These are phyloP conservation scores for Cephus spinipes DNA, from an alignment of 2,888 invertebrate species.

Conservation along the genomic window DNA sequence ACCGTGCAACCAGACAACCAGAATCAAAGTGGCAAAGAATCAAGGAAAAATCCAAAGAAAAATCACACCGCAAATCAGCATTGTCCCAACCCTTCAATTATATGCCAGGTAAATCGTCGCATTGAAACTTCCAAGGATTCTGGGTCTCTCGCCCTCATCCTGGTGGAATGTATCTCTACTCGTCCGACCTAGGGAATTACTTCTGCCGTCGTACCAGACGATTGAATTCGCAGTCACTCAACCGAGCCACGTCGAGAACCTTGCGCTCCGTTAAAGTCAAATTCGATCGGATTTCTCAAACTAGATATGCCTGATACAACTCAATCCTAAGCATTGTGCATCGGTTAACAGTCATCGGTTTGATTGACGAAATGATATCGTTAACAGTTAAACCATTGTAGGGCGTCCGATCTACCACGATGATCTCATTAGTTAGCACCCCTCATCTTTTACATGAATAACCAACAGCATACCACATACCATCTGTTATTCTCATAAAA, in stretches of 20 bases:
- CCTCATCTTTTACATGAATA: neutral
- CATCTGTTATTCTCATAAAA: neutral
- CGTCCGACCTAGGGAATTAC: constrained; percentile 3
- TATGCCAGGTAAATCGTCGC: neutral
- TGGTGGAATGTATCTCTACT: neutral
- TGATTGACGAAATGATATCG: constrained; percentile 64
- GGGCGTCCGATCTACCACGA: constrained; percentile 54
- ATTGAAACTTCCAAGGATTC: neutral
- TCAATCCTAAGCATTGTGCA: neutral
- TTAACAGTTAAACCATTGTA: constrained; percentile 55
- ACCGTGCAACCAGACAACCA: neutral
- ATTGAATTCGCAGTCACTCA: constrained; percentile 54
- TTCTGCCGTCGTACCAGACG: constrained; percentile 27
- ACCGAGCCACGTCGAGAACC: constrained; percentile 44
- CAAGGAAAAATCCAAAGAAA: neutral
- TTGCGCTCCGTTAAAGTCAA: constrained; percentile 46
- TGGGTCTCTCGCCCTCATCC: neutral
- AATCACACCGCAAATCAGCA: neutral
- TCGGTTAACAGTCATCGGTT: constrained; percentile 56
- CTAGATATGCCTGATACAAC: neutral
- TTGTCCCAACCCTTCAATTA: neutral
- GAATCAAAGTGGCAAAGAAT: neutral
- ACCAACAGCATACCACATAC: neutral
- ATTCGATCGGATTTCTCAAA: constrained; percentile 44
- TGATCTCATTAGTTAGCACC: constrained; percentile 54